phyloP scores from a whole-genome alignment of 2,888 invertebrate genomes.

The Schizotus pectinicornis region DNA sequence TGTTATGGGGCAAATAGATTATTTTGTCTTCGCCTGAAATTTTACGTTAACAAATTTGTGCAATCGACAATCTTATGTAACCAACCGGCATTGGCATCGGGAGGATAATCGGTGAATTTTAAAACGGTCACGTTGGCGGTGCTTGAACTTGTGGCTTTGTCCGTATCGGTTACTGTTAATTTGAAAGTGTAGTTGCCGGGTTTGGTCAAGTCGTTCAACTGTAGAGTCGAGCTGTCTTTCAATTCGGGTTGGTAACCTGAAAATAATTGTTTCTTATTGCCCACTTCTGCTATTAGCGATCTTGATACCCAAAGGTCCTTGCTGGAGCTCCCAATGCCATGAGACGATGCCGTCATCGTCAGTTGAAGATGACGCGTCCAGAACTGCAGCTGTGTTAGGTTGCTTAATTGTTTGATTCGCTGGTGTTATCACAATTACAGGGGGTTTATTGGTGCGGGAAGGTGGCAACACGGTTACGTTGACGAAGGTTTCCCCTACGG shows the following conservation, averaged over 20 bases:
- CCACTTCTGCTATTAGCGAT: background rate
- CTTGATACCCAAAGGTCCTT: slow-evolving; percentile 71
- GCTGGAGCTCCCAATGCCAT: slow-evolving; percentile 92
- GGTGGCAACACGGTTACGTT: slow-evolving; percentile 91
- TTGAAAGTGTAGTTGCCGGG: slow-evolving; percentile 92
- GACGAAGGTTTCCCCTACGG: slow-evolving; percentile 82
- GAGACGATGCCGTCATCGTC: slow-evolving; percentile 85
- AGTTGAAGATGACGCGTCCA: slow-evolving; percentile 73
- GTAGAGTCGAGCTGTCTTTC: slow-evolving; percentile 81
- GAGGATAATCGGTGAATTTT: slow-evolving; percentile 92
- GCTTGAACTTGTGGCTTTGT: slow-evolving; percentile 84
- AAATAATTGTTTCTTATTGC: background rate
- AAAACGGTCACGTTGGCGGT: slow-evolving; percentile 88
- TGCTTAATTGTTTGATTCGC: slow-evolving; percentile 84
- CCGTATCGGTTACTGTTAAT: slow-evolving; percentile 89
- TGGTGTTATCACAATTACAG: slow-evolving; percentile 86
- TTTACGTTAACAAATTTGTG: slow-evolving; percentile 23
- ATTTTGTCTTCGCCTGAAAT: slow-evolving; percentile 80
- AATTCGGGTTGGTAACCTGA: slow-evolving; percentile 79
- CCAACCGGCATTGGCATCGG: slow-evolving; percentile 86
- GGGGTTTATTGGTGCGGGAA: slow-evolving; percentile 81
- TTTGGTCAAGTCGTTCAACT: slow-evolving; percentile 80
- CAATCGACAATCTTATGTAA: slow-evolving; percentile 1
- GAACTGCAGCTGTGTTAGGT: slow-evolving; percentile 87
- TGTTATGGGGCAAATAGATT: slow-evolving; percentile 87